These are phyloP conservation scores for Phoebastria nigripes DNA, from an alignment of 2,797 vertebrate genomes.

Conservation along the genomic window DNA sequence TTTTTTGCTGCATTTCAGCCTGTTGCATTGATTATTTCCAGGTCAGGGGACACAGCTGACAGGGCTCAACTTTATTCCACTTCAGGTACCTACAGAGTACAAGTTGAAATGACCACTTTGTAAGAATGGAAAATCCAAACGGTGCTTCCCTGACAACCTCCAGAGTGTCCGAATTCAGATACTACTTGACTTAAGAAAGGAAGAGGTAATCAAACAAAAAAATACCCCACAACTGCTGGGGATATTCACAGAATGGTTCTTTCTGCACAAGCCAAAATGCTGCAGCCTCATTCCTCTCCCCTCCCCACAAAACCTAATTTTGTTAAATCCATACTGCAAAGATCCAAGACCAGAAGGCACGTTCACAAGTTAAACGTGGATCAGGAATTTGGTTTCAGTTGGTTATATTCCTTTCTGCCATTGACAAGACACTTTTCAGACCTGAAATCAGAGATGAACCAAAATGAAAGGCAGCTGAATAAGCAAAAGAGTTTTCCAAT, in stretches of 20 bases:
- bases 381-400: neutral
- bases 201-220: neutral
- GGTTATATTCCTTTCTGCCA: neutral
- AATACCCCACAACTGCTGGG: neutral
- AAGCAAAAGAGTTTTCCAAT: neutral
- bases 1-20: slow-evolving; percentile 4
- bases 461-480: neutral
- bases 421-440: neutral
- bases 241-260: neutral
- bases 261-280: neutral
- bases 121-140: neutral
- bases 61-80: slow-evolving; percentile 43
- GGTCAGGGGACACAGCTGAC: slow-evolving; percentile 40
- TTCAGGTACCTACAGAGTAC: neutral
- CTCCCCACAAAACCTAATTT: neutral
- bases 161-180: neutral
- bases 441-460: neutral
- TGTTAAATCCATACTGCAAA: neutral
- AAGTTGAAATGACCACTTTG: neutral
- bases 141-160: neutral
- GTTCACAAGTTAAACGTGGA: accelerated
- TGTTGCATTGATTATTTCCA: slow-evolving; percentile 51
- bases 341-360: neutral
- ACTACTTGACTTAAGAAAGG: neutral
- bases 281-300: neutral